A percentile compares a stretch with the other conserved stretches of the same genome.
Conservation (phyloP, 2,888 invertebrate species). For the Latrodectus elegans region DNA sequence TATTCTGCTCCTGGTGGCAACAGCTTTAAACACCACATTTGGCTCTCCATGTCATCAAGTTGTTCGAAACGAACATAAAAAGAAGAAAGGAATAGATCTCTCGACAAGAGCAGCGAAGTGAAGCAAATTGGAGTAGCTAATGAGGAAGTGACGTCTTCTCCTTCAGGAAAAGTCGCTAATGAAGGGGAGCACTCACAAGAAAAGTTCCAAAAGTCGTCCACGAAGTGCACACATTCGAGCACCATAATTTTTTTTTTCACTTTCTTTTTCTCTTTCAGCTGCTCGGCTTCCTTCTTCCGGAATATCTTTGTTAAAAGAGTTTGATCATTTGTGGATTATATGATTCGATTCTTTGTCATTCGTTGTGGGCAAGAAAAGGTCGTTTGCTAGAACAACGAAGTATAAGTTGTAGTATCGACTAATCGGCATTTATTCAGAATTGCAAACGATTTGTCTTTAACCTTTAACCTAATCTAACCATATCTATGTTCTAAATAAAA, state of each 20-base stretch:
- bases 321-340: constrained; percentile 49
- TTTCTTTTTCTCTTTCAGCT: background rate
- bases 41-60: constrained; percentile 6
- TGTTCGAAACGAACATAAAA: background rate
- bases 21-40: constrained; percentile 5
- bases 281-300: constrained; percentile 10
- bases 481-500: too few relatives aligned
- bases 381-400: background rate
- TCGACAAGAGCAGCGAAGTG: constrained; percentile 42
- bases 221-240: background rate
- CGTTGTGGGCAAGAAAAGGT: background rate
- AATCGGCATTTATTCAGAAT: background rate
- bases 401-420: background rate
- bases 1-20: too few relatives aligned
- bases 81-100: constrained; percentile 11
- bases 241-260: background rate
- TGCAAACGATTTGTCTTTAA: background rate
- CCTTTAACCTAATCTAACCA: too few relatives aligned
- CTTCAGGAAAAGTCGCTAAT: constrained; percentile 44
- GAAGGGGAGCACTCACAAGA: constrained; percentile 30
- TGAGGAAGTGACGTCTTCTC: constrained; percentile 60
- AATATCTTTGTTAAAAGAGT: constrained; percentile 48
- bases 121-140: constrained; percentile 60
- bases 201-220: constrained; percentile 5
- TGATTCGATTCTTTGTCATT: background rate